Evolutionary conservation across 2,797 vertebrate genomes (phyloP).

Genomic region (Halcyon chelicuti): DNA sequence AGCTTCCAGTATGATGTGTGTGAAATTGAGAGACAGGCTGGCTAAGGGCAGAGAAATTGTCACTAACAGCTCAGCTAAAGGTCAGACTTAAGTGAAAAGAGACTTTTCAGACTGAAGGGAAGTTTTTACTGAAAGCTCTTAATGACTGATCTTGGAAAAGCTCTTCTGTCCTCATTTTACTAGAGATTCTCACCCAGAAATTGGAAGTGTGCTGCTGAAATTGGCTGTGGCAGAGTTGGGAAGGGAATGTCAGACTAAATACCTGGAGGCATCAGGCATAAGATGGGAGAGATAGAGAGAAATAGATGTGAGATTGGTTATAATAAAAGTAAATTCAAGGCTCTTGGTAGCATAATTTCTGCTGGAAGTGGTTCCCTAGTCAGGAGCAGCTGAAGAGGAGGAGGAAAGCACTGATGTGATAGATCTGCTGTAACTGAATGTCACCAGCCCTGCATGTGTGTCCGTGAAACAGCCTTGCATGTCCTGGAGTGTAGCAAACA

Average conservation of each 20-base stretch:
- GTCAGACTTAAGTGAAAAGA: neutral
- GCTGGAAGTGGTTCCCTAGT: neutral
- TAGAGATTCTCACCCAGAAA: neutral
- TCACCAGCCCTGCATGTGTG: neutral
- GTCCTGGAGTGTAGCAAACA: neutral
- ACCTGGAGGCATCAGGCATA: neutral
- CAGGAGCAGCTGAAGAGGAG: neutral
- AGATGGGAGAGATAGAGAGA: neutral
- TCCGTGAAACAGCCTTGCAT: neutral
- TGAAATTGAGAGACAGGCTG: neutral
- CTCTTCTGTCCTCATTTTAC: neutral
- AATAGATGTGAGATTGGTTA: neutral
- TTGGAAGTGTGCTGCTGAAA: neutral
- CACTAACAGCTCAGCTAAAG: neutral
- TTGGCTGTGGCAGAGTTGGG: neutral
- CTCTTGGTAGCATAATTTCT: neutral
- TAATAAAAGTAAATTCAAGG: neutral
- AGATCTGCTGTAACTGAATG: neutral
- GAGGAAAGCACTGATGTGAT: neutral
- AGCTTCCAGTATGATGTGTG: neutral
- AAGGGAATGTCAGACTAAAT: neutral
- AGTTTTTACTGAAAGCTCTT: neutral
- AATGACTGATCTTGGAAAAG: neutral
- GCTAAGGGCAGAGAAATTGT: neutral
- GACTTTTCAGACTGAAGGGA: neutral